Conservation (phyloP, 2,888 invertebrate species). For the Trypoxylon attenuatum region DNA sequence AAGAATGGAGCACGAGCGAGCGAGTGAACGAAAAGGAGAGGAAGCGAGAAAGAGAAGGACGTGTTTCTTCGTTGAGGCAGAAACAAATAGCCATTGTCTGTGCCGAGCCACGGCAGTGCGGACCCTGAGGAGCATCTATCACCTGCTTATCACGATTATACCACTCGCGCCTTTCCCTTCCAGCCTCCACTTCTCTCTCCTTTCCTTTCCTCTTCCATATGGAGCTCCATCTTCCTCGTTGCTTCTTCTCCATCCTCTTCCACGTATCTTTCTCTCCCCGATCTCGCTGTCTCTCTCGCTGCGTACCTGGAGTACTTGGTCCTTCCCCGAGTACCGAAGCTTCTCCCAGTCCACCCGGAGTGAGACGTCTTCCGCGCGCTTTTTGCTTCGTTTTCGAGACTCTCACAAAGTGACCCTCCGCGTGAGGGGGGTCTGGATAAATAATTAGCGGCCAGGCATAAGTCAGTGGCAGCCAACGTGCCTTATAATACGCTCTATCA, state of each 20-base stretch:
- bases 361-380: constrained; percentile 63
- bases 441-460: constrained; percentile 49
- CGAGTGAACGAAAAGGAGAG: constrained; percentile 8
- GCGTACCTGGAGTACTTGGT: constrained; percentile 10
- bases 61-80: constrained; percentile 62
- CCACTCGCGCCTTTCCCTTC: constrained; percentile 67
- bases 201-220: constrained; percentile 4
- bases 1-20: not conserved
- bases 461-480: constrained; percentile 27
- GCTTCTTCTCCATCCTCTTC: constrained; percentile 4
- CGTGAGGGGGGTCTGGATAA: constrained; percentile 34
- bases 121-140: constrained; percentile 73
- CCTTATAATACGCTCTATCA: too few relatives aligned
- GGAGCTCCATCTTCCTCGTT: constrained; percentile 1
- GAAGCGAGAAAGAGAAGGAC: constrained; percentile 30
- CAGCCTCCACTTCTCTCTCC: constrained; percentile 42
- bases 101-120: constrained; percentile 65
- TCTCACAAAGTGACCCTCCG: constrained; percentile 61
- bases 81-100: constrained; percentile 75
- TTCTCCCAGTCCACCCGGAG: constrained; percentile 42
- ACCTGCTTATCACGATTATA: constrained; percentile 75
- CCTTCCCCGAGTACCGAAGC: constrained; percentile 10
- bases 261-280: constrained; percentile 10
- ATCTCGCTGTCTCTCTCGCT: not conserved
- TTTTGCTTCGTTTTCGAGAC: constrained; percentile 60